These are phyloP conservation scores for Isurus oxyrinchus DNA, from an alignment of 2,113 vertebrate genomes.

Conservation along the genomic window DNA sequence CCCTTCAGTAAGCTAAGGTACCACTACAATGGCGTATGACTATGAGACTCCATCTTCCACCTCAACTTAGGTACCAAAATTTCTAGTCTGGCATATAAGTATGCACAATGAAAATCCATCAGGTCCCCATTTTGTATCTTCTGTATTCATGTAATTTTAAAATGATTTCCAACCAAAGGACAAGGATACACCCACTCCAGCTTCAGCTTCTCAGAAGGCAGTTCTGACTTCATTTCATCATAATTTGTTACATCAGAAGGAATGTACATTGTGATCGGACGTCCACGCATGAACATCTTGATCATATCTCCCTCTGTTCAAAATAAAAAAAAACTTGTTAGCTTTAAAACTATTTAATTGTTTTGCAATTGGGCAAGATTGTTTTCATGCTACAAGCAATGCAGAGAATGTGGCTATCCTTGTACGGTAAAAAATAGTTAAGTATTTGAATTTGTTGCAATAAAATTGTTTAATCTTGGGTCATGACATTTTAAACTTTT, in stretches of 20 bases:
- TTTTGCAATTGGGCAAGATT: background rate
- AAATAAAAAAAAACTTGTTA: constrained; percentile 37
- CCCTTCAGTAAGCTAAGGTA: background rate
- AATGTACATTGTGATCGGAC: constrained; percentile 98
- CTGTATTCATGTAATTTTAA: background rate
- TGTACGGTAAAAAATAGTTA: background rate
- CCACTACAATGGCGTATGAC: background rate
- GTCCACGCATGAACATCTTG: constrained; percentile 98
- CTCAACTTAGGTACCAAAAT: background rate
- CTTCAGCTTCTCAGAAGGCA: constrained; percentile 87
- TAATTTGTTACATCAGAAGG: constrained; percentile 89
- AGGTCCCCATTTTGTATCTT: too few species aligned
- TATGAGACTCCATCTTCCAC: background rate
- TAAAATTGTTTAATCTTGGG: background rate
- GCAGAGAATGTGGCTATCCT: background rate
- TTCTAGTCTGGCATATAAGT: background rate
- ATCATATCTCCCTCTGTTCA: constrained; percentile 87
- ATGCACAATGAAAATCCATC: background rate
- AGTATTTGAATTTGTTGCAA: background rate
- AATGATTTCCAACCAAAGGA: background rate
- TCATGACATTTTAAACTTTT: constrained; percentile 19
- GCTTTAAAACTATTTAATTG: background rate
- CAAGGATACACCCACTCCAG: constrained; percentile 99
- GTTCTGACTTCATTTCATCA: constrained; percentile 80
- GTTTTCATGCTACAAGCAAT: background rate